Evolutionary conservation across 2,113 vertebrate genomes (phyloP).

Genomic region (Tautogolabrus adspersus): DNA sequence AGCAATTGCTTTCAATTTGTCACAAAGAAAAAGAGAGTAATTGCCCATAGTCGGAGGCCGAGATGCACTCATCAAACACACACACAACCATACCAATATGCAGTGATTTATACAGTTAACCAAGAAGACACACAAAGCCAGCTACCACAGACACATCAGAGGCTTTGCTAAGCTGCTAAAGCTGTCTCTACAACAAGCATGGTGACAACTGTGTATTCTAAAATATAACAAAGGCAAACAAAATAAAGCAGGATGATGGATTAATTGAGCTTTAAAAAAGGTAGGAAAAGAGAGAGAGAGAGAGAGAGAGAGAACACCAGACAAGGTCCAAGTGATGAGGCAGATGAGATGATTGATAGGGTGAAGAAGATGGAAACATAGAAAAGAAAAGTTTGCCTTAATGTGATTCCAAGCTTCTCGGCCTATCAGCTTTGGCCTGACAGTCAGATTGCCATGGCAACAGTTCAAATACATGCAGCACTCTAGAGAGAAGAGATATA

Average conservation of each 20-base stretch:
- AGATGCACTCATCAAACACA: not conserved
- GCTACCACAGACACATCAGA: not conserved
- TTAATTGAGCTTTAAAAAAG: not conserved
- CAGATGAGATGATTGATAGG: constrained; percentile 65
- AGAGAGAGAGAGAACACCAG: constrained; percentile 17
- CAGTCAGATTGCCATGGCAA: constrained; percentile 62
- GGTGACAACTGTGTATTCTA: not conserved
- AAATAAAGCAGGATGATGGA: not conserved
- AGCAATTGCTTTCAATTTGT: constrained; percentile 49
- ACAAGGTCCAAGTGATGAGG: constrained; percentile 45
- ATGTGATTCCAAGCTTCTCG: constrained; percentile 70
- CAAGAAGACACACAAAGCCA: not conserved
- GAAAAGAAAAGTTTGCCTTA: constrained; percentile 63
- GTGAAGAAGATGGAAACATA: constrained; percentile 38
- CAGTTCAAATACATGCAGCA: constrained; percentile 9
- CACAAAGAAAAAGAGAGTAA: constrained; percentile 50
- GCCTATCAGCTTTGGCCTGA: constrained; percentile 63
- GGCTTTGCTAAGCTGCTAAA: not conserved
- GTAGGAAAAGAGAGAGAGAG: not conserved
- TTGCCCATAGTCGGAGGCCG: constrained; percentile 17
- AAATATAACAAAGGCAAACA: not conserved
- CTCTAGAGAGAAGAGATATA: no score
- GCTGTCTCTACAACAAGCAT: not conserved
- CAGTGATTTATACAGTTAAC: constrained; percentile 1
- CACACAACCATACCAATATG: not conserved